These are phyloP conservation scores for Harpalus rubripes DNA, from an alignment of 2,888 invertebrate genomes.

Conservation along the genomic window DNA sequence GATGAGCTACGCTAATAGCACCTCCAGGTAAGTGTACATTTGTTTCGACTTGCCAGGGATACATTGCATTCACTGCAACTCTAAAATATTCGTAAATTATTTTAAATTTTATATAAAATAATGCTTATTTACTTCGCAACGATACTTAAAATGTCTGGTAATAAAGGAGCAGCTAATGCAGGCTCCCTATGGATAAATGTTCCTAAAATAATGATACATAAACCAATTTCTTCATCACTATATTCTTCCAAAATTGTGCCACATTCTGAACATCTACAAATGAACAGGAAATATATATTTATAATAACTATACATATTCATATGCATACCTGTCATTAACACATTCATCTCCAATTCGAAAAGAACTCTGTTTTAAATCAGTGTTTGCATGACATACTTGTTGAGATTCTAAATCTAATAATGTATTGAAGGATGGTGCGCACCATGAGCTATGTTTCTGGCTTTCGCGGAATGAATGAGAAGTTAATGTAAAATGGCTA, in stretches of 20 bases:
- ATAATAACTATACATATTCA: not conserved
- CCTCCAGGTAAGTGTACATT: slow-evolving; percentile 95
- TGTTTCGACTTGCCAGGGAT: slow-evolving; percentile 94
- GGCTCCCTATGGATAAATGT: slow-evolving; percentile 98
- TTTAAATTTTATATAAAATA: slow-evolving; percentile 16
- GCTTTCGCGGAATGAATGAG: slow-evolving; percentile 78
- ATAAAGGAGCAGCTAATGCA: slow-evolving; percentile 93
- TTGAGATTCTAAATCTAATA: slow-evolving; percentile 64
- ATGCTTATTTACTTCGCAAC: slow-evolving; percentile 86
- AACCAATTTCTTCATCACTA: slow-evolving; percentile 97
- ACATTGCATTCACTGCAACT: slow-evolving; percentile 87
- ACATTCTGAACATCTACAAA: slow-evolving; percentile 89
- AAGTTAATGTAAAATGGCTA: slow-evolving; percentile 79
- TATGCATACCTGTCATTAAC: slow-evolving; percentile 81
- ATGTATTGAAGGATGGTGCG: slow-evolving; percentile 72
- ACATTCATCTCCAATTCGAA: slow-evolving; percentile 85
- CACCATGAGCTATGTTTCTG: slow-evolving; percentile 81
- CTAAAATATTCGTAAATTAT: slow-evolving; percentile 76
- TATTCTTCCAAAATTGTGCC: slow-evolving; percentile 94
- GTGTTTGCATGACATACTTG: slow-evolving; percentile 63
- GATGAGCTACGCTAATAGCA: slow-evolving; percentile 96
- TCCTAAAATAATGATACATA: slow-evolving; percentile 94
- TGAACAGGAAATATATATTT: slow-evolving; percentile 31
- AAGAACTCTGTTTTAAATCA: slow-evolving; percentile 81
- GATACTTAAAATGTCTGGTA: slow-evolving; percentile 93